Conservation (phyloP, 2,797 vertebrate genomes). For the Lemur catta region DNA sequence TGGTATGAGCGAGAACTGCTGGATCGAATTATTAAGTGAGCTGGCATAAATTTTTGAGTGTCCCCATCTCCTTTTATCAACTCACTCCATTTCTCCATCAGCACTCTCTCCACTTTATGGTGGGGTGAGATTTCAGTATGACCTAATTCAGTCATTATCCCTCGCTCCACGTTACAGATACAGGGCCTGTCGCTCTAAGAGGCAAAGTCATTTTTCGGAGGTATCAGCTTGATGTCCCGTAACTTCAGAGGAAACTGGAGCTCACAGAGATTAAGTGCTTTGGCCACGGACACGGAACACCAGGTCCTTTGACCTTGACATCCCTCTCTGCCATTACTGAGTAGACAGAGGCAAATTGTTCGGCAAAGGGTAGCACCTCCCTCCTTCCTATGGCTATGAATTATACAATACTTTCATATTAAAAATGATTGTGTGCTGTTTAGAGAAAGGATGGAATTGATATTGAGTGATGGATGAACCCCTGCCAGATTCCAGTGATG, state of each 20-base stretch:
- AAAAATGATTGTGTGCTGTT: slow-evolving; percentile 20
- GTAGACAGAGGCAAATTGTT: neutral
- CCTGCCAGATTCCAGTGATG: neutral
- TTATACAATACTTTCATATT: slow-evolving; percentile 30
- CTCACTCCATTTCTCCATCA: neutral
- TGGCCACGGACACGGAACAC: neutral
- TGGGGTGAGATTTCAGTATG: neutral
- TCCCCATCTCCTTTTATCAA: neutral
- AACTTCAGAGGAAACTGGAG: neutral
- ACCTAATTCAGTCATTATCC: neutral
- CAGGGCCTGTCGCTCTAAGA: neutral
- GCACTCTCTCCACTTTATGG: neutral
- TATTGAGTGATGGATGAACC: neutral
- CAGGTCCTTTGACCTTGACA: neutral
- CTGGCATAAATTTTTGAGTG: neutral
- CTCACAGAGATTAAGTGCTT: neutral
- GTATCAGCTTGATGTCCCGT: neutral
- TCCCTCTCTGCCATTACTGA: neutral
- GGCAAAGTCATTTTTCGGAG: neutral
- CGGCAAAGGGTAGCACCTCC: neutral
- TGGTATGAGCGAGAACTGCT: neutral
- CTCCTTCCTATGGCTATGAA: neutral
- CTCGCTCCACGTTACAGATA: neutral
- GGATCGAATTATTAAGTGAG: neutral
- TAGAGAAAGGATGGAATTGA: neutral